Evolutionary conservation across 2,888 invertebrate genomes (phyloP).

Genomic region (Synanthedon vespiformis): DNA sequence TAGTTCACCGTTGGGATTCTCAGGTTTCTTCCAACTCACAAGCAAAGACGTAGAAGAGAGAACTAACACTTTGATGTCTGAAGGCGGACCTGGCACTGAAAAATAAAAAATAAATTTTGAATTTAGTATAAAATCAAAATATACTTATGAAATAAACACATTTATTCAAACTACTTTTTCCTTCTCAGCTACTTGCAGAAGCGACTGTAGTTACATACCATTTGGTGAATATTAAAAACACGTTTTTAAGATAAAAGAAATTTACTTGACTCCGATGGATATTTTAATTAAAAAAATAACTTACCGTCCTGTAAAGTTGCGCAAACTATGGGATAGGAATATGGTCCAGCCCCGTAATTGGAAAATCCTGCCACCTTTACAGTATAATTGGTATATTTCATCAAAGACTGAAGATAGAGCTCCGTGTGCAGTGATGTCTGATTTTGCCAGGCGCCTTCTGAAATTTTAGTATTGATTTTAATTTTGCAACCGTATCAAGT

Average conservation of each 20-base stretch:
- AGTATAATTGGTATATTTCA: conserved; percentile 89
- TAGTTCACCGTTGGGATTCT: conserved; percentile 83
- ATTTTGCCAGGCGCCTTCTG: conserved; percentile 58
- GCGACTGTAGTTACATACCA: too few species aligned
- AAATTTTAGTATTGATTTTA: conserved; percentile 6
- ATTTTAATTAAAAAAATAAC: conserved; percentile 4
- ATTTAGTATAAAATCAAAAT: too few species aligned
- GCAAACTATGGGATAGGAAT: conserved; percentile 81
- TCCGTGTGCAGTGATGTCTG: conserved; percentile 78
- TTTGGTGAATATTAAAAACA: too few species aligned
- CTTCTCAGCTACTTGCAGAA: too few species aligned
- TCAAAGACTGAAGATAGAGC: conserved; percentile 80
- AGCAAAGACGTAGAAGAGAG: conserved; percentile 83
- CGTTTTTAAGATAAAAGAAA: too few species aligned
- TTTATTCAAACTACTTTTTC: too few species aligned
- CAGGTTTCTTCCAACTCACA: conserved; percentile 86
- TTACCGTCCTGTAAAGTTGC: conserved; percentile 87
- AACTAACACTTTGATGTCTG: conserved; percentile 84
- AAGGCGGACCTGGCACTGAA: conserved; percentile 85
- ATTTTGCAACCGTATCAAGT: too few species aligned
- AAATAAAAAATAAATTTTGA: not conserved
- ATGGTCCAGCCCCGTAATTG: conserved; percentile 83
- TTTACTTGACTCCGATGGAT: not conserved
- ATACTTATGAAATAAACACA: too few species aligned
- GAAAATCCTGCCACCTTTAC: conserved; percentile 87